phyloP scores from a whole-genome alignment of 2,888 invertebrate genomes.

The Tuberolachnus salignus region DNA sequence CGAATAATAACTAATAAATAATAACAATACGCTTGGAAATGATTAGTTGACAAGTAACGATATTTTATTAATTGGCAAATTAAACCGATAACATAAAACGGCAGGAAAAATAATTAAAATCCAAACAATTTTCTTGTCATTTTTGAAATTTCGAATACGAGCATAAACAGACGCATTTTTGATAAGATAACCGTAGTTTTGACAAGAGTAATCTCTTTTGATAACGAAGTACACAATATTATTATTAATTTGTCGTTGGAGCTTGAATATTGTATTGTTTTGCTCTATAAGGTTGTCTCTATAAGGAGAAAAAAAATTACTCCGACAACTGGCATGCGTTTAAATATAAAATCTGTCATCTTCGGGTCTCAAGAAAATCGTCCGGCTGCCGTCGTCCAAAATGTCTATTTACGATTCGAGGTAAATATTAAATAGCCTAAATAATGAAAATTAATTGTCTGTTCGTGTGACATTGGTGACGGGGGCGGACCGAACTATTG shows the following conservation, averaged over 20 bases:
- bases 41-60: too few species aligned
- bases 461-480: too few species aligned
- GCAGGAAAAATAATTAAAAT: not conserved
- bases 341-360: constrained; percentile 1
- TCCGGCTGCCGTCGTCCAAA: not conserved
- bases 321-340: constrained; percentile 28
- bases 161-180: constrained; percentile 26
- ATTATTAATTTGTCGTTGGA: not conserved
- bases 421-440: not conserved
- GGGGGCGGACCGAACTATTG: not conserved
- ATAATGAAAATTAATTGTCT: too few species aligned
- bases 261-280: not conserved
- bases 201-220: too few species aligned
- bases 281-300: not conserved
- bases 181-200: constrained; percentile 18
- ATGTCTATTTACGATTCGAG: constrained; percentile 50
- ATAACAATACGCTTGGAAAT: too few species aligned
- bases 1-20: too few species aligned
- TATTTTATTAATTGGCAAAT: too few species aligned
- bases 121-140: not conserved
- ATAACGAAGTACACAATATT: constrained; percentile 9
- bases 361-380: not conserved
- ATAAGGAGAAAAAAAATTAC: not conserved
- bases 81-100: not conserved
- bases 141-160: not conserved